Conservation (phyloP, 2,113 vertebrate species). For the Vireo altiloquus region DNA sequence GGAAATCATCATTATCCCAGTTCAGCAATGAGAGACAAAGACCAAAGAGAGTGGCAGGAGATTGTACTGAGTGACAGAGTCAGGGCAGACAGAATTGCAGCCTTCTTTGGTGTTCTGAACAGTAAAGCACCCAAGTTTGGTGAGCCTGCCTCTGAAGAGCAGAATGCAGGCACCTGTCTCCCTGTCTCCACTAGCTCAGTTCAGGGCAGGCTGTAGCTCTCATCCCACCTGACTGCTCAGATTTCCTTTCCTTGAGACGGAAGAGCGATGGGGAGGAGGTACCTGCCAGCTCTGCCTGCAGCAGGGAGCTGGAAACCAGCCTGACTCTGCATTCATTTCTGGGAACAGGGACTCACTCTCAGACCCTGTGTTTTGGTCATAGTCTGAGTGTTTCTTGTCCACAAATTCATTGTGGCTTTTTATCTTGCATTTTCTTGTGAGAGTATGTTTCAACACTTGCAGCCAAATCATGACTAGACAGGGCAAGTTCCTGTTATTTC, state of each 20-base stretch:
- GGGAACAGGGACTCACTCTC: neutral
- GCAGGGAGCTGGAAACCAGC: neutral
- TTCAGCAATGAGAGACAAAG: neutral
- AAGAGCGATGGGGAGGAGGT: neutral
- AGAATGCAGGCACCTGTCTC: neutral
- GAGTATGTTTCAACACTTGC: neutral
- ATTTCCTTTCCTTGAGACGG: neutral
- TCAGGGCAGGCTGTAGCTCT: neutral
- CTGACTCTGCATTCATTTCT: neutral
- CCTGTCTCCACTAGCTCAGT: neutral
- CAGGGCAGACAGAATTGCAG: neutral
- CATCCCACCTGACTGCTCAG: neutral
- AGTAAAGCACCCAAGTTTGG: neutral
- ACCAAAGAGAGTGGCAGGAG: neutral
- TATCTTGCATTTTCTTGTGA: neutral
- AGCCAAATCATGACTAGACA: neutral
- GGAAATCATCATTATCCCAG: neutral
- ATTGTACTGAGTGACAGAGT: neutral
- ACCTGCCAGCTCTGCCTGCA: neutral
- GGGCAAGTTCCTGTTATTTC: neutral
- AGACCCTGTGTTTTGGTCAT: neutral
- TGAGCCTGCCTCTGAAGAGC: neutral
- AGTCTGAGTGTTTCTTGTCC: neutral
- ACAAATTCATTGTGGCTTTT: neutral
- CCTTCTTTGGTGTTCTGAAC: neutral